phyloP scores from a whole-genome alignment of 2,797 vertebrate genomes.

The Emydoidea blandingii region DNA sequence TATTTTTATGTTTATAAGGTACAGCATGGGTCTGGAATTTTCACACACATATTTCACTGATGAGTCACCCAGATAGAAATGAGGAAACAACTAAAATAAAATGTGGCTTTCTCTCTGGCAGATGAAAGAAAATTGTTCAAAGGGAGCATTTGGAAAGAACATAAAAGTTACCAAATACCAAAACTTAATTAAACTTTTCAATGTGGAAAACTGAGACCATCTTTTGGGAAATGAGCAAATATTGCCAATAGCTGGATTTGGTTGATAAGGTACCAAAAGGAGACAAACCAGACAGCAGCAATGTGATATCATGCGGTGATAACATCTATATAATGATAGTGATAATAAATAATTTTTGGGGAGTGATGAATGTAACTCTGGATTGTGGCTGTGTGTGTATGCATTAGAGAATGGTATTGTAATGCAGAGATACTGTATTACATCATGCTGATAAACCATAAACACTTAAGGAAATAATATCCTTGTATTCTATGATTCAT shows the following conservation, averaged over 20 bases:
- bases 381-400: background rate
- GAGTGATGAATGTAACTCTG: background rate
- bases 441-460: background rate
- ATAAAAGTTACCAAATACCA: background rate
- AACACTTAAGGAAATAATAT: background rate
- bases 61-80: background rate
- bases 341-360: background rate
- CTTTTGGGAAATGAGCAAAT: background rate
- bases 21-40: slow-evolving; percentile 6
- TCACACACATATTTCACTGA: background rate
- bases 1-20: slow-evolving; percentile 8
- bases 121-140: background rate
- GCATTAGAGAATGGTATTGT: background rate
- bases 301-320: background rate
- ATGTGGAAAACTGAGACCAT: background rate
- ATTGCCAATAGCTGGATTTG: background rate
- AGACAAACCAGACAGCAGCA: background rate
- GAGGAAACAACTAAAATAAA: background rate
- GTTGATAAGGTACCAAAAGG: background rate
- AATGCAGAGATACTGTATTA: background rate
- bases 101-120: background rate
- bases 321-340: background rate
- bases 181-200: background rate
- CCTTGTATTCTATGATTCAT: background rate
- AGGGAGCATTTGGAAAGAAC: background rate